Evolutionary conservation across 2,888 invertebrate species (phyloP), one percentile per base, ranked within the genome.

Genomic region (Sphaerophoria taeniata): DNA sequence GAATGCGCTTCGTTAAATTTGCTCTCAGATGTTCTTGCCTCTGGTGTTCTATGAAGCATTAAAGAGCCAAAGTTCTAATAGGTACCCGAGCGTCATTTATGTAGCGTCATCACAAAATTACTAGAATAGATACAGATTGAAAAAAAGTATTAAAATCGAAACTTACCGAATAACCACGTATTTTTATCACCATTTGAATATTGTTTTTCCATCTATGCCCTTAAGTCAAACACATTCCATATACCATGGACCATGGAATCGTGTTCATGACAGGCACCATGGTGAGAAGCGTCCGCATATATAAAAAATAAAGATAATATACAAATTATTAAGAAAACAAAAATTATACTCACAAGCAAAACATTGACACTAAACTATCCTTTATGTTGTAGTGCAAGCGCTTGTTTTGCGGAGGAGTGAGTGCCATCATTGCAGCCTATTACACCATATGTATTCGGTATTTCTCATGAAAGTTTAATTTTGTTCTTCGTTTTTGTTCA

Each of bases 361-460:
- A 56, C 75, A 81, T 81, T n/a, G n/a, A n/a, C n/a, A n/a, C 63
- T 75, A 36, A 49, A 65, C 34, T 24, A 49, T 12, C 58, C 72
- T 73, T 79, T 55, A 51, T 33, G 39, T 74, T 80, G n/a, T 73
- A 86, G 47, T 70, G 63, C 33, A 81, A 70, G 72, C n/a, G n/a
- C 24, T 24, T 24, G 24, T 24, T 1, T 24, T 24, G 24, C 24
- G 24, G 24, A 24, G 24, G 24, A 24, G n/a, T n/a, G n/a, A n/a
- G n/a, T n/a, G n/a, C n/a, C n/a, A n/a, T n/a, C n/a, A n/a, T n/a
- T n/a, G n/a, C n/a, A n/a, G n/a, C n/a, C n/a, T n/a, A n/a, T n/a
- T n/a, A n/a, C n/a, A n/a, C n/a, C n/a, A n/a, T n/a, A n/a, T n/a
- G n/a, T n/a, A n/a, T n/a, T n/a, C n/a, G n/a, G n/a, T n/a, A n/a